Conservation (phyloP, 2,888 invertebrate genomes). For the Flexamia atlantica region DNA sequence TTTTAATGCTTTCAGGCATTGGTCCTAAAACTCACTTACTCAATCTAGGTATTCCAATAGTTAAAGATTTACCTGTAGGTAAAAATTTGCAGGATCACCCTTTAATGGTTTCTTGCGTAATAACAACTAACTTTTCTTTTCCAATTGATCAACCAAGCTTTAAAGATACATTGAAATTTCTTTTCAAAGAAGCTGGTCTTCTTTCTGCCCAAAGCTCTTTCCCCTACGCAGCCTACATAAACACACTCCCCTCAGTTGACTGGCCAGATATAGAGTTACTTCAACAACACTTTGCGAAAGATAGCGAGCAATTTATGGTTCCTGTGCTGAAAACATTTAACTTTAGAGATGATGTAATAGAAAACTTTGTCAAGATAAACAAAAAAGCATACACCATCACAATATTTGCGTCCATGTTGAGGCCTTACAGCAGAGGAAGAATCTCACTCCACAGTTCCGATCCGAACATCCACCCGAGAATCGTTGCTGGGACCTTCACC, state of each 20-base stretch:
- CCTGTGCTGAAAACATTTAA: not conserved
- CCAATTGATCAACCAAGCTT: constrained; percentile 71
- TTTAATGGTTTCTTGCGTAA: constrained; percentile 60
- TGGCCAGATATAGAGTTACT: constrained; percentile 71
- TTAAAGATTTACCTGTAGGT: constrained; percentile 80
- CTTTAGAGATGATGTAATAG: not conserved
- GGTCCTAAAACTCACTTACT: constrained; percentile 79
- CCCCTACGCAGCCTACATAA: constrained; percentile 75
- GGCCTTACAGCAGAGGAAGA: constrained; percentile 68
- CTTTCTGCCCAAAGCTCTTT: constrained; percentile 74
- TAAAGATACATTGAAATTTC: constrained; percentile 74
- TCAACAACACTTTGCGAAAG: constrained; percentile 68
- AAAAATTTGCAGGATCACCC: constrained; percentile 76
- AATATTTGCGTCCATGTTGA: constrained; percentile 70
- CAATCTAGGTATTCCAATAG: constrained; percentile 76
- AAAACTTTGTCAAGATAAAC: constrained; percentile 3
- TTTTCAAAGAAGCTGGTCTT: constrained; percentile 70
- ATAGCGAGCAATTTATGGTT: constrained; percentile 60
- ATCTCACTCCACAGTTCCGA: constrained; percentile 66
- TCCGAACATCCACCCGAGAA: constrained; percentile 67
- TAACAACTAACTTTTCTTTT: constrained; percentile 64
- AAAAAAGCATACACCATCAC: constrained; percentile 63
- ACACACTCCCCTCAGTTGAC: constrained; percentile 71
- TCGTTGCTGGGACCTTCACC: constrained; percentile 69
- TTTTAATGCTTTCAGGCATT: constrained; percentile 89